Base-by-base conservation (phyloP, 2,888 invertebrate genomes). In the Acleris emargana region DNA sequence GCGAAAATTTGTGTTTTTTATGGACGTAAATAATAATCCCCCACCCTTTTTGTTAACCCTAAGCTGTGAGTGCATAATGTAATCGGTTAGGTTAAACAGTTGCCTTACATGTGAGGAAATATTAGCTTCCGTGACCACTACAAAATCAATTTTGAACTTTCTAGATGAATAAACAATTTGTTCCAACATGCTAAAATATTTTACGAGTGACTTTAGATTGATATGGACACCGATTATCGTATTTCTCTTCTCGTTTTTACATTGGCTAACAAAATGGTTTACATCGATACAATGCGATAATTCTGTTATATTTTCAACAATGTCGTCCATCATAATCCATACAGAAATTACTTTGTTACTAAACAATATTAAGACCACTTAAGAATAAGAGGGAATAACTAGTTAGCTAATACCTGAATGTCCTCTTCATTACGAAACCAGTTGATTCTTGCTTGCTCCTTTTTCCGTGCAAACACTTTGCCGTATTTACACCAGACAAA, bases 31-130 rank as follows among this genome's bases (percentile, higher is more conserved):
- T 51, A 20, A 67, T 55, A 5, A 69, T 67, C 16, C 67, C 3
- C 67, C 67, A 3, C 69, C 64, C 55, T 59, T 69, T 61, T 28
- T 38, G 25, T 64, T 67, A 28, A 55, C 58, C 20, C 69, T 58
- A 20, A 69, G 47, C 32, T 58, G 43, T 47, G 62, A 64, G 52
- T 64, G 58, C 69, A 69, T 67, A 32, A 22, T 45, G 38, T 67
- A 69, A 16, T 45, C 64, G 1, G 28, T 17, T n/a, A 69, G 16
- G 51, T 60, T 58, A 42, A 55, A 69, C 25, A 67, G 17, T 11
- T 43, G n/a, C 18, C 60, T 47, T 53, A 68, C 43, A 9, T 9
- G 22, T 32, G 57, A 38, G 5, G 53, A 52, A 20, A 68, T 67
- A 28, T 63, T 63, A 5, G 57, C 68, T 58, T 68, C 68, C 9